Evolutionary conservation across 2,888 invertebrate genomes (phyloP).

Genomic region (Agrypnus murinus): DNA sequence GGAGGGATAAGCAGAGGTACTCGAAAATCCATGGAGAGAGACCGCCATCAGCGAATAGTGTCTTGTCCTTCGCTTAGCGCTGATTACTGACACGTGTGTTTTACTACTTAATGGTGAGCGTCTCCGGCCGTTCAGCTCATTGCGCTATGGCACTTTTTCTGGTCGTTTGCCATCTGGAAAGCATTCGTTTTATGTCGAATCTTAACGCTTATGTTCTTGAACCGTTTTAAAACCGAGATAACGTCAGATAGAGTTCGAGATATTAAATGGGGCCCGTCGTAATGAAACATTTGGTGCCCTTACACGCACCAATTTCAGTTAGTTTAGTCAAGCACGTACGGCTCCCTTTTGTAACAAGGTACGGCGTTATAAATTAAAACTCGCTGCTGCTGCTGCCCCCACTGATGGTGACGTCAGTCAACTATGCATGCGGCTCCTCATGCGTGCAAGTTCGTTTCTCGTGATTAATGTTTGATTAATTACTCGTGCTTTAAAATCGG

Average conservation of each 20-base stretch:
- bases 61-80: constrained; percentile 29
- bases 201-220: constrained; percentile 33
- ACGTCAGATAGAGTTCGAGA: constrained; percentile 19
- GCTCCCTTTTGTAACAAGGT: constrained; percentile 32
- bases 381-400: constrained; percentile 49
- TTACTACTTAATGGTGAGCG: constrained; percentile 39
- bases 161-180: constrained; percentile 37
- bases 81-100: constrained; percentile 43
- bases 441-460: constrained; percentile 62
- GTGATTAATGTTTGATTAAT: constrained; percentile 66
- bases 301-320: constrained; percentile 49
- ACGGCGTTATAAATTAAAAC: constrained; percentile 54
- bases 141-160: constrained; percentile 30
- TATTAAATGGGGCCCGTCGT: constrained; percentile 31
- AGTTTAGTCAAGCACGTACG: constrained; percentile 48
- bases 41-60: constrained; percentile 1
- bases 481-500: constrained; percentile 55
- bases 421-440: constrained; percentile 56
- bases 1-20: background rate
- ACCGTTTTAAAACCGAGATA: constrained; percentile 35
- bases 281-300: constrained; percentile 39
- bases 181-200: constrained; percentile 34
- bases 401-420: constrained; percentile 54
- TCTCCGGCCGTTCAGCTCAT: constrained; percentile 25
- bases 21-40: background rate